phyloP scores from a whole-genome alignment of 1,140 invertebrate species.

The Zophobas atratus region DNA sequence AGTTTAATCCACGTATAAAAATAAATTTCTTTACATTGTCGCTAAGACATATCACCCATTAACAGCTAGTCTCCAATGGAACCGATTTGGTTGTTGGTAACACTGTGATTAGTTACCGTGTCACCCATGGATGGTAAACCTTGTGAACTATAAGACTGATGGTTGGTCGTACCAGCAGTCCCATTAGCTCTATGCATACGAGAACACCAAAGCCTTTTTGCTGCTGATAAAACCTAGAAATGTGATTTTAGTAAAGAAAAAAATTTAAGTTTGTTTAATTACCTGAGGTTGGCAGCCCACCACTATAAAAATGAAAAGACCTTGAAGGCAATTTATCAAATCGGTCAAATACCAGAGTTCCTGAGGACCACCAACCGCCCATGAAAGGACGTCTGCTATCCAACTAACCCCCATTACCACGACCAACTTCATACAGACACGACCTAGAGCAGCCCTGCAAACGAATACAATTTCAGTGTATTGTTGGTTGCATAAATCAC shows the following conservation, averaged over 20 bases:
- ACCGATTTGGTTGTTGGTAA: constrained; percentile 64
- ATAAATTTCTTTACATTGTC: constrained; percentile 17
- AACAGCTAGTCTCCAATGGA: constrained; percentile 74
- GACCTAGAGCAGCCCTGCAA: constrained; percentile 81
- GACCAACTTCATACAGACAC: constrained; percentile 87
- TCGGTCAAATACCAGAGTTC: constrained; percentile 87
- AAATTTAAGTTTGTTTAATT: constrained; percentile 18
- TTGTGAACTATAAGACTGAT: constrained; percentile 79
- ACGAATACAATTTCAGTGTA: too few species aligned
- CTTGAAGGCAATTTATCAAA: constrained; percentile 87
- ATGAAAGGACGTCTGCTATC: constrained; percentile 86
- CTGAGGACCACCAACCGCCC: constrained; percentile 81
- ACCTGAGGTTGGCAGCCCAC: constrained; percentile 90
- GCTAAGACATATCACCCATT: constrained; percentile 47
- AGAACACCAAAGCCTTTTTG: constrained; percentile 78
- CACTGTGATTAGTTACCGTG: constrained; percentile 75
- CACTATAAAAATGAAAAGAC: constrained; percentile 91
- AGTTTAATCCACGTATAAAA: constrained; percentile 16
- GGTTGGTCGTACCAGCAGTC: constrained; percentile 70
- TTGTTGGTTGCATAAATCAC: too few species aligned
- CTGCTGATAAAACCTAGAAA: constrained; percentile 75
- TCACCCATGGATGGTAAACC: constrained; percentile 84
- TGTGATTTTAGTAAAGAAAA: constrained; percentile 6
- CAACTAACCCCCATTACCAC: constrained; percentile 90
- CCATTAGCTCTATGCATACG: constrained; percentile 70